These are phyloP conservation scores for Heterodera schachtii DNA, from an alignment of 1,140 invertebrate species.

Conservation along the genomic window DNA sequence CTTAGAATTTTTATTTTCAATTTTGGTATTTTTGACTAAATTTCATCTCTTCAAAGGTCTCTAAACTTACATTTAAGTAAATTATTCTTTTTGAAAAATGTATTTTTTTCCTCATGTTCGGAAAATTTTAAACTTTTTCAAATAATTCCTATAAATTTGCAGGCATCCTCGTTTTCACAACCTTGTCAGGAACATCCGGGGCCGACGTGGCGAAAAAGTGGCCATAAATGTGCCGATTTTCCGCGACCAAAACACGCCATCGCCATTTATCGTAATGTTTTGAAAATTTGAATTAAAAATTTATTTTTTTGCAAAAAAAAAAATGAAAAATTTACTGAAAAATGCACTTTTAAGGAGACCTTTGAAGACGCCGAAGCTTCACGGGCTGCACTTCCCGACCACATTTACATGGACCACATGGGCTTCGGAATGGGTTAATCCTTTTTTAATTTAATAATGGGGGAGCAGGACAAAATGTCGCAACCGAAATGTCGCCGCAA, in stretches of 20 bases:
- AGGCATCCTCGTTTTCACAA: constrained; percentile 72
- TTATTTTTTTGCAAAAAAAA: background rate
- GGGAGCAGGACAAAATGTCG: too few relatives aligned
- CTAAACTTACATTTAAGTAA: too few relatives aligned
- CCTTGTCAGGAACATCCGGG: constrained; percentile 86
- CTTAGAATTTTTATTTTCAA: too few relatives aligned
- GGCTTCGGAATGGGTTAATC: constrained; percentile 96
- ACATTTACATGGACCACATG: constrained; percentile 97
- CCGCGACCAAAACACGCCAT: constrained; percentile 79
- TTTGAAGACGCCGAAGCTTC: constrained; percentile 67
- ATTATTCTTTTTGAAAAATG: too few relatives aligned
- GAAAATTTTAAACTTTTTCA: constrained; percentile 14
- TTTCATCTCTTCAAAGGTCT: too few relatives aligned
- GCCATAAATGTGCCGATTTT: constrained; percentile 91
- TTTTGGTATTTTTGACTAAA: too few relatives aligned
- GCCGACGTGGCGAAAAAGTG: constrained; percentile 88
- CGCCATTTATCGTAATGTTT: constrained; percentile 69
- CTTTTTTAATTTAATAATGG: too few relatives aligned
- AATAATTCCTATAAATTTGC: background rate
- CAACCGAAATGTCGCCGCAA: too few relatives aligned
- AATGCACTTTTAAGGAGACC: constrained; percentile 73
- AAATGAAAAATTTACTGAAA: constrained; percentile 8
- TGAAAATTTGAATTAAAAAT: too few relatives aligned
- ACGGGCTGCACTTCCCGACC: constrained; percentile 70
- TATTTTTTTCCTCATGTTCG: too few relatives aligned